These are phyloP conservation scores for Semnornis frantzii DNA, from an alignment of 2,113 vertebrate genomes.

Conservation along the genomic window DNA sequence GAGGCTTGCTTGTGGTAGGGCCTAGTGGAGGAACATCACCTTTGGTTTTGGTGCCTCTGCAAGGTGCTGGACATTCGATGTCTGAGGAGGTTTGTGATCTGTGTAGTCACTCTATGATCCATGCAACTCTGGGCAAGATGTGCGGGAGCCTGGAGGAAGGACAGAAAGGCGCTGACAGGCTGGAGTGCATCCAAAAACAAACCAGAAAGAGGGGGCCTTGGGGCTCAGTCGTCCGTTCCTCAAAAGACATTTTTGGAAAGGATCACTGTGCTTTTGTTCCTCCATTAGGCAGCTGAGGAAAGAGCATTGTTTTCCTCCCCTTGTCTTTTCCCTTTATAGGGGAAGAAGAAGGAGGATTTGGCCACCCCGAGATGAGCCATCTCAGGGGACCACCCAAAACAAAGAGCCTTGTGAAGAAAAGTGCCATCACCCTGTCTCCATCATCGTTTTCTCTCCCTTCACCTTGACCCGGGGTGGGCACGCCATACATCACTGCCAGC, in stretches of 20 bases:
- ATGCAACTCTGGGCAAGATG: not conserved
- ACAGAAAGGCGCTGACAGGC: not conserved
- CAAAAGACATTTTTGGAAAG: constrained; percentile 59
- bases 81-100: not conserved
- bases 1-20: not conserved
- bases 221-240: not conserved
- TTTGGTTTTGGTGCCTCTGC: not conserved
- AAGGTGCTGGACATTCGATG: not conserved
- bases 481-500: fast-evolving
- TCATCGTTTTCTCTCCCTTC: not conserved
- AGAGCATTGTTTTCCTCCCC: constrained; percentile 43
- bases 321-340: constrained; percentile 46
- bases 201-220: not conserved
- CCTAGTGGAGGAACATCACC: not conserved
- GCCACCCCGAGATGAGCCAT: not conserved
- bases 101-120: not conserved
- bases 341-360: constrained; percentile 36
- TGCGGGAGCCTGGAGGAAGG: not conserved
- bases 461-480: not conserved
- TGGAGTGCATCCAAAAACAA: not conserved
- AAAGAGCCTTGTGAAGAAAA: constrained; percentile 8
- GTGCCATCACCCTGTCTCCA: not conserved
- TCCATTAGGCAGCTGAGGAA: constrained; percentile 18
- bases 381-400: constrained; percentile 1
- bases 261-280: constrained; percentile 39